A percentile compares a stretch with the other conserved stretches of the same genome.
Conservation (phyloP, 2,797 vertebrate genomes). For the Falco naumanni region DNA sequence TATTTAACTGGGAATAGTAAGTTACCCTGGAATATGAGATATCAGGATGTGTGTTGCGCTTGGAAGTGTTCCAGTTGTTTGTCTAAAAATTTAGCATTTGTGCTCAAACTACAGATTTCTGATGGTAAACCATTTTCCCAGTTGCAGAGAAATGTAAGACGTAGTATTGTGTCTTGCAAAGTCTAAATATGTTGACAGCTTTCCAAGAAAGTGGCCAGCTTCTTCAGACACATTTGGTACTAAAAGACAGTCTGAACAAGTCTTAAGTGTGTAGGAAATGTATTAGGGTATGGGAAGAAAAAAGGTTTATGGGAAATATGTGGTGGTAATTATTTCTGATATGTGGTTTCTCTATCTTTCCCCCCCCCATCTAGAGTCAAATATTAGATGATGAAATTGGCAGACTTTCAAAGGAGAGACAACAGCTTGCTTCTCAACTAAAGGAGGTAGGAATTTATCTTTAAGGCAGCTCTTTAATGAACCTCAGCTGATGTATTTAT, state of each 20-base stretch:
- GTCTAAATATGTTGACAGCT: neutral
- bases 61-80: neutral
- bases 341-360: neutral
- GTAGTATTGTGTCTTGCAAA: neutral
- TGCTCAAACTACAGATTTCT: neutral
- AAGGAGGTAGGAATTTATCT: conserved; percentile 78
- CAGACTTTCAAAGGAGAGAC: conserved; percentile 77
- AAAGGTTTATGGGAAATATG: neutral
- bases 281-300: neutral
- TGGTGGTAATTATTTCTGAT: neutral
- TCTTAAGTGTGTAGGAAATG: neutral
- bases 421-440: conserved; percentile 79
- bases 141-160: neutral
- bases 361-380: conserved; percentile 68
- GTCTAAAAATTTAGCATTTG: neutral
- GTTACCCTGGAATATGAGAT: neutral
- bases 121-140: neutral
- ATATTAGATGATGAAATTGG: conserved; percentile 75
- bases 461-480: neutral
- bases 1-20: neutral
- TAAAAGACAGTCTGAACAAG: neutral
- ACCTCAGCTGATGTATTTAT: neutral
- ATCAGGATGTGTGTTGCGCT: neutral
- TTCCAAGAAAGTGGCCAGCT: neutral
- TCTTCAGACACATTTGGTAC: neutral